Conservation (phyloP, 2,797 vertebrate genomes). For the Perodicticus potto region DNA sequence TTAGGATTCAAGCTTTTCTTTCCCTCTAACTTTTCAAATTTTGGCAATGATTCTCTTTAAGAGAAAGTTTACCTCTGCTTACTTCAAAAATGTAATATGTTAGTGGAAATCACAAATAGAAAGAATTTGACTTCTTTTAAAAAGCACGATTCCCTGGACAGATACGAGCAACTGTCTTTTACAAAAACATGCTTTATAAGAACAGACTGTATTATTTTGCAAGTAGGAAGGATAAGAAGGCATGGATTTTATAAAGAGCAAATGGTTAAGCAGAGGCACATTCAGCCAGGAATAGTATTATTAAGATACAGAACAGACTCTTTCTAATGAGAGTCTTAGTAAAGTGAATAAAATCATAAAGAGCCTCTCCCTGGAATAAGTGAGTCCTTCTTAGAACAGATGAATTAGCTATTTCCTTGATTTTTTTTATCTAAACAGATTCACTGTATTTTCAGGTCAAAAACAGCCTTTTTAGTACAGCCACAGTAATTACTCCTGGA, state of each 20-base stretch:
- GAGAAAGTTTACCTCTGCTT: background rate
- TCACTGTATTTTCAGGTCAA: background rate
- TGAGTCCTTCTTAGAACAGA: background rate
- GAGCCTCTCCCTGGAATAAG: background rate
- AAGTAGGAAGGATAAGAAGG: background rate
- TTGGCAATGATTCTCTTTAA: background rate
- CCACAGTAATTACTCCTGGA: background rate
- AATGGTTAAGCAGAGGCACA: background rate
- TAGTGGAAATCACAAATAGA: background rate
- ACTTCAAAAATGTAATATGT: background rate
- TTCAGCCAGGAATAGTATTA: background rate
- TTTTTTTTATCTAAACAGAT: background rate
- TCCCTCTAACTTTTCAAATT: background rate
- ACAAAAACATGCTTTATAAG: background rate
- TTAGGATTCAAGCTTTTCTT: background rate
- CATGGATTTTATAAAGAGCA: background rate
- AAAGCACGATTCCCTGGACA: background rate
- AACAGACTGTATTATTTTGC: constrained; percentile 3
- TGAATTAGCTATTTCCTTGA: background rate
- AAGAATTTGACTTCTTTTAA: background rate
- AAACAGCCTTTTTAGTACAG: background rate
- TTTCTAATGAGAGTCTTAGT: background rate
- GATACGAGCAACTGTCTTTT: constrained; percentile 14
- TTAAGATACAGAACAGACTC: constrained; percentile 1
- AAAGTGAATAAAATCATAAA: constrained; percentile 5